Percentiles rank a stretch among this genome's conserved stretches.
These are phyloP conservation scores for Noctua janthe DNA, from an alignment of 2,888 invertebrate species.

Conservation along the genomic window DNA sequence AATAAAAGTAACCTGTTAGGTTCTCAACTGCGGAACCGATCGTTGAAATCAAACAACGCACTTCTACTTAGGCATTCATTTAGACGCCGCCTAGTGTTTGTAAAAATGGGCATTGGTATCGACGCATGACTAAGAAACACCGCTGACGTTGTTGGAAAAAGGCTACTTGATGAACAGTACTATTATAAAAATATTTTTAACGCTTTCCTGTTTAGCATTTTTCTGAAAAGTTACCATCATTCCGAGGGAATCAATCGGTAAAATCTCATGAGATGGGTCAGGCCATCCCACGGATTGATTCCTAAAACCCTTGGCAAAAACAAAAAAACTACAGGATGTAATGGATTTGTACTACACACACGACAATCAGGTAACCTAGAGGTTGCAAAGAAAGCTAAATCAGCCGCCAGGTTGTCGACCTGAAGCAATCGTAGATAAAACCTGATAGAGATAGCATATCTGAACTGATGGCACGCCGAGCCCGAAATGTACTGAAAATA, in stretches of 20 bases:
- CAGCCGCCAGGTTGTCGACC: slow-evolving; percentile 62
- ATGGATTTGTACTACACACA: neutral
- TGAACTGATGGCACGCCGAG: slow-evolving; percentile 12
- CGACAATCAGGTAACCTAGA: neutral
- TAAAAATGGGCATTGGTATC: neutral
- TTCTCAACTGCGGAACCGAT: too few relatives aligned
- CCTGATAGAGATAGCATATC: slow-evolving; percentile 64
- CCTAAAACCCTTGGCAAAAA: neutral
- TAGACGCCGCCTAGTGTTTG: neutral
- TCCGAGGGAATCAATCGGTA: too few relatives aligned
- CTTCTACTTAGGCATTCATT: neutral
- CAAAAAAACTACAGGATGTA: neutral
- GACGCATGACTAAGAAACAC: neutral
- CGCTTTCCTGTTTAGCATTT: neutral
- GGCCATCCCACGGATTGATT: neutral
- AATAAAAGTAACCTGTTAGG: too few relatives aligned
- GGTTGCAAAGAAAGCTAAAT: slow-evolving; percentile 42
- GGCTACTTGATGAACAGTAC: too few relatives aligned
- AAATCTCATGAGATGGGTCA: neutral
- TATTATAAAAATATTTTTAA: neutral
- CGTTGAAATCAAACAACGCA: neutral
- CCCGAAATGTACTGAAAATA: slow-evolving; percentile 39
- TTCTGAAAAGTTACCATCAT: neutral
- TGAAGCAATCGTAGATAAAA: slow-evolving; percentile 48
- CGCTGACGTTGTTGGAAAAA: neutral